Conservation (phyloP, 2,797 vertebrate genomes). For the Perodicticus potto region DNA sequence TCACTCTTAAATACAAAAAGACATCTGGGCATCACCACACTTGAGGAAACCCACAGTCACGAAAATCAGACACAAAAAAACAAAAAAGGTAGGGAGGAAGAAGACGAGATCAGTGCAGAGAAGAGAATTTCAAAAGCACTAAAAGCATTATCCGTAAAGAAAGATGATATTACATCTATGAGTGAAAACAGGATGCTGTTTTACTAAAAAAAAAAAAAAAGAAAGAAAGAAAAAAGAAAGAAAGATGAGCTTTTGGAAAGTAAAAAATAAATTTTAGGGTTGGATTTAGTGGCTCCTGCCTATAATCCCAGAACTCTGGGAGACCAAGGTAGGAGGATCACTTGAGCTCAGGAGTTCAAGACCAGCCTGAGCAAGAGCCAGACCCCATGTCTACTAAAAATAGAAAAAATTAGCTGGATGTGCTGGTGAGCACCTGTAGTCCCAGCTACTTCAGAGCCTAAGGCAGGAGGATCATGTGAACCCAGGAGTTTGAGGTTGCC, state of each 20-base stretch:
- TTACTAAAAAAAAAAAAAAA: slow-evolving; percentile 17
- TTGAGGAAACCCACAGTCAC: slow-evolving; percentile 8
- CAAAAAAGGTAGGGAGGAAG: neutral
- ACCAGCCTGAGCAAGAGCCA: too few species aligned
- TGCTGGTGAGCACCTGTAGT: too few species aligned
- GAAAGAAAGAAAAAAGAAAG: neutral
- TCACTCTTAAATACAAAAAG: slow-evolving; percentile 18
- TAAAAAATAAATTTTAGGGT: slow-evolving; percentile 25
- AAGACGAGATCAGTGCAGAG: neutral
- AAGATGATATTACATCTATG: neutral
- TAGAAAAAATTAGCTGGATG: too few species aligned
- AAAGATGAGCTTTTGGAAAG: neutral
- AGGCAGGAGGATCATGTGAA: too few species aligned
- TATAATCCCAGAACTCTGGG: too few species aligned
- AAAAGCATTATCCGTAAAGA: neutral
- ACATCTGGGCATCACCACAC: neutral
- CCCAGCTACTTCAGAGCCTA: too few species aligned
- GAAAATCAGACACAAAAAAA: slow-evolving; percentile 18
- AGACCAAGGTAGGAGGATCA: too few species aligned
- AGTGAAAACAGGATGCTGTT: neutral
- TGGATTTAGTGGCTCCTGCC: too few species aligned
- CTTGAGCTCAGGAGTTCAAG: too few species aligned
- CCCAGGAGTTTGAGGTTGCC: too few species aligned
- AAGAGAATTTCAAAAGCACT: neutral
- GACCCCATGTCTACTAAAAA: too few species aligned